Base-by-base conservation (phyloP, 2,888 invertebrate species). In the Liodrosophila aerea region DNA sequence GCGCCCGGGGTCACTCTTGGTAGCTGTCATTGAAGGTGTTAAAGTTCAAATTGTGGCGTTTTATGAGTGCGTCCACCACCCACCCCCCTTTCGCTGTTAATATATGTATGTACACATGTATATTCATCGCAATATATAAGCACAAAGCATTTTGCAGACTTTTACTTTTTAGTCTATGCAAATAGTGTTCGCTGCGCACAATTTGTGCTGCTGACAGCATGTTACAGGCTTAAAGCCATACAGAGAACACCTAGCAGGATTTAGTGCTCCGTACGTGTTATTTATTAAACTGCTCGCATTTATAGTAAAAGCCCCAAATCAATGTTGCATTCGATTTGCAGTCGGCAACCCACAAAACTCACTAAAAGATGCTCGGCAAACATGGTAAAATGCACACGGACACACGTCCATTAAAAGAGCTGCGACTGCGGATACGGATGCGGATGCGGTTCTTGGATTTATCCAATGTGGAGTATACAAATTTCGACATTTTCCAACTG, bases 11-110 rank as follows among this genome's bases (percentile, higher is more conserved):
- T 80, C 83, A 80, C 69, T 69, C 72, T 73, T 40, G 69, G 64
- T 70, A 60, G 69, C 76, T 76, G 83, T 76, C 83, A 76, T 74
- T 76, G 78, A 80, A 80, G 83, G 78, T 80, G 78, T 80, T 83
- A 80, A 80, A 80, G 78, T 80, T 80, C 78, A 80, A 83, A 83
- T 83, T 72, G 83, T 72, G 57, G 39, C 64, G 63, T 78, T 62
- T 61, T 66, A 62, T 66, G 52, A 49, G 46, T 47, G 47, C 45
- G 18, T 18, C 33, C 2, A 22, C 16, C 37, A 16, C 34, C 22
- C 9, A 5, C 12, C 16, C 2, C 9, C 7, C 5, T 8, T 15
- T 12, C 13, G 33, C 1, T 41, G 1, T 63, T 8, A 12, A 45
- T 47, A 29, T 36, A 36, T 27, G 31, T 43, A 3, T 27, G 2